phyloP scores from a whole-genome alignment of 1,140 invertebrate genomes.

The Coenobita brevimanus region DNA sequence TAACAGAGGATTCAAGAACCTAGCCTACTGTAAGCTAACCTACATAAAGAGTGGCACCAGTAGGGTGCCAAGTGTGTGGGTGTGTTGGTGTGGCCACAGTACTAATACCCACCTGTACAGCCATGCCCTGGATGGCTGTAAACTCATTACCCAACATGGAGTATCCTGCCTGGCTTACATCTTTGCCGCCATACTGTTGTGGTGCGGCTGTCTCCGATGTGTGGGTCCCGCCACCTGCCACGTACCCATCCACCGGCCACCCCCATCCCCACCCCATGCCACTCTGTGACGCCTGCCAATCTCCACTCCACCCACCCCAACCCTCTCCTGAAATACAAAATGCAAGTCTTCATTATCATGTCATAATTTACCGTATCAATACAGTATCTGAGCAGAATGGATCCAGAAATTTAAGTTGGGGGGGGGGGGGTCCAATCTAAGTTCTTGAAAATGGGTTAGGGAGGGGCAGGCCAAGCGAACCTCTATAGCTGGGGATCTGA shows the following conservation, averaged over 20 bases:
- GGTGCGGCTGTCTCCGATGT: neutral
- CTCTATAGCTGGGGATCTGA: no score
- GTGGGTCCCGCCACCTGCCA: neutral
- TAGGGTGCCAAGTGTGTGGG: no score
- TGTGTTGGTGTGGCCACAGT: neutral
- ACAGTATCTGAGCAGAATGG: no score
- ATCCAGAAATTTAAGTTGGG: no score
- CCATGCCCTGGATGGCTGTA: constrained; percentile 38
- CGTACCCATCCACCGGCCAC: constrained; percentile 48
- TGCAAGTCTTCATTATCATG: no score
- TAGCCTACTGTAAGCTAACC: no score
- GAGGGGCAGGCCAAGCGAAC: no score
- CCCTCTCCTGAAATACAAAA: constrained; percentile 30
- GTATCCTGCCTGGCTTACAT: constrained; percentile 53
- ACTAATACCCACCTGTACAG: constrained; percentile 18
- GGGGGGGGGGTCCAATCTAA: no score
- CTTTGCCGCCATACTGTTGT: constrained; percentile 50
- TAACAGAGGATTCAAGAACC: no score
- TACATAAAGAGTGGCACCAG: no score
- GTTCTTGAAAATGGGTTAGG: no score
- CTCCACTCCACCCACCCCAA: constrained; percentile 55
- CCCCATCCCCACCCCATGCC: constrained; percentile 61
- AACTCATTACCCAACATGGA: constrained; percentile 46
- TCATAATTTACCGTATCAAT: no score
- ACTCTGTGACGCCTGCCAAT: constrained; percentile 32